Conservation (phyloP, 1,140 invertebrate genomes). For the Aplysia californica region DNA sequence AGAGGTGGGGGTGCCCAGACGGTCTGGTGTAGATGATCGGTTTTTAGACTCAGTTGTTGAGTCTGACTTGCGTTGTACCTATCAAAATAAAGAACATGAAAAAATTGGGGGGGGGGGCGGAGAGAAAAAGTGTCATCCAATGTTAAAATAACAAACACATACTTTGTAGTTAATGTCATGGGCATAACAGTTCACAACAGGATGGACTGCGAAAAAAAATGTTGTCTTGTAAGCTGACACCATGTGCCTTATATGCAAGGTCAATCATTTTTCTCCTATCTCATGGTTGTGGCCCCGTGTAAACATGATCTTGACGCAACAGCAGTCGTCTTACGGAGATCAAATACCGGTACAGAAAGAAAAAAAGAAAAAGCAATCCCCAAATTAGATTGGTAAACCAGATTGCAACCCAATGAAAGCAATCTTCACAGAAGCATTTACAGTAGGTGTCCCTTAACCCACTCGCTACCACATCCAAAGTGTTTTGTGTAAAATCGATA, state of each 20-base stretch:
- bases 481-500: no score
- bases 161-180: not conserved
- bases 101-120: no score
- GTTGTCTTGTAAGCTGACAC: not conserved
- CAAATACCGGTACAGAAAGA: no score
- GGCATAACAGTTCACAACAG: not conserved
- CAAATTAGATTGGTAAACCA: no score
- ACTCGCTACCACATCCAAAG: no score
- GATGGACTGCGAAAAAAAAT: not conserved
- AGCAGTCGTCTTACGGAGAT: no score
- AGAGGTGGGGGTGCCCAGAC: not conserved
- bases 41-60: not conserved
- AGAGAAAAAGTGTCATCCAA: not conserved
- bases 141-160: not conserved
- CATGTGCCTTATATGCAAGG: not conserved
- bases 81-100: not conserved
- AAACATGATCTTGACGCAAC: no score
- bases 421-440: no score
- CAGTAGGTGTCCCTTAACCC: no score
- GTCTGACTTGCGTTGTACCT: not conserved
- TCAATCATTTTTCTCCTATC: not conserved
- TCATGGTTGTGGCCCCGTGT: no score
- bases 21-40: conserved; percentile 4
- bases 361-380: no score
- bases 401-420: no score